Evolutionary conservation across 2,113 vertebrate species (phyloP).

Genomic region (Conger conger): DNA sequence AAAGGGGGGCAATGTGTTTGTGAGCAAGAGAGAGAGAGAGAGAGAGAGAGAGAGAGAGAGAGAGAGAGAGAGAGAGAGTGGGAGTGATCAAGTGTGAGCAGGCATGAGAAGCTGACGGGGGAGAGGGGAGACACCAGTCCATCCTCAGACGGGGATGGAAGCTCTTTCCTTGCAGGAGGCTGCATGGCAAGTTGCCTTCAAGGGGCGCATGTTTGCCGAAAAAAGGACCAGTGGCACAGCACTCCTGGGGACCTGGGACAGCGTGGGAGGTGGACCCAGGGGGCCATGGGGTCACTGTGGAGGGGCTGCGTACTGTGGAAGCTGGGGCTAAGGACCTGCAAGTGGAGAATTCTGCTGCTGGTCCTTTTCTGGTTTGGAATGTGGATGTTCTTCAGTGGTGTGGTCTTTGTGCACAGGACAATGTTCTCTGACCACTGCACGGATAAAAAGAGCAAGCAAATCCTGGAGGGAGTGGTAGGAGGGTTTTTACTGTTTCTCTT

Average conservation of each 20-base stretch:
- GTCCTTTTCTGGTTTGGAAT: constrained; percentile 77
- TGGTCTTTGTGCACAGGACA: constrained; percentile 78
- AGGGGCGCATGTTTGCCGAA: neutral
- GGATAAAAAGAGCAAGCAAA: constrained; percentile 78
- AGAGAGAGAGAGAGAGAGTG: neutral
- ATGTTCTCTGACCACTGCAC: constrained; percentile 87
- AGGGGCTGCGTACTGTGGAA: constrained; percentile 56
- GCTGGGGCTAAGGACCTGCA: constrained; percentile 64
- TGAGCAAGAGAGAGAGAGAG: neutral
- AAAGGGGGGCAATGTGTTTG: neutral
- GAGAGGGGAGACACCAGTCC: neutral
- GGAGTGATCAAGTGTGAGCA: neutral
- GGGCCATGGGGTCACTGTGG: constrained; percentile 7
- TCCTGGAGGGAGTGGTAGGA: constrained; percentile 86
- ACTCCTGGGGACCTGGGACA: neutral
- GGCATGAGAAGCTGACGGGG: neutral
- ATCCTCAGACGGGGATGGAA: neutral
- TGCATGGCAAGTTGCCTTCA: neutral
- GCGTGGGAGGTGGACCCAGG: neutral
- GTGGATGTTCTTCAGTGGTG: constrained; percentile 77
- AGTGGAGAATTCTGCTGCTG: constrained; percentile 70
- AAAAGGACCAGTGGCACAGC: neutral
- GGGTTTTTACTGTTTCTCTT: neutral
- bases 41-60: neutral
- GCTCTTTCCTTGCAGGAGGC: neutral